Conservation (phyloP, 1,140 invertebrate genomes). For the Euura saliciscinereae region DNA sequence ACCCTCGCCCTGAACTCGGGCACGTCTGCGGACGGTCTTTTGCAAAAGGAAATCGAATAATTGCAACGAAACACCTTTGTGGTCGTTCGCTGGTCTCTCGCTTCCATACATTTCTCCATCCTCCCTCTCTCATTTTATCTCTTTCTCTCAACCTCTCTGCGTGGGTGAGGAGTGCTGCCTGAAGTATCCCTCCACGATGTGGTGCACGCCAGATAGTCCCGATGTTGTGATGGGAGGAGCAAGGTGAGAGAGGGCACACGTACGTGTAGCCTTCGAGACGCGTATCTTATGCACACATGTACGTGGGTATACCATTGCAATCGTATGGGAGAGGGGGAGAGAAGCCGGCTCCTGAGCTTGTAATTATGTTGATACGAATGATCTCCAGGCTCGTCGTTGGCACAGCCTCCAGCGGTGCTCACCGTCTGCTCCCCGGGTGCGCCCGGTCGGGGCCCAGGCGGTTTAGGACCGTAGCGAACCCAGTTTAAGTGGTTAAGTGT, state of each 20-base stretch:
- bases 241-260: constrained; percentile 50
- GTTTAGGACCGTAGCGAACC: constrained; percentile 60
- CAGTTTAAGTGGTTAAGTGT: constrained; percentile 62
- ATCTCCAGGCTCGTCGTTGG: constrained; percentile 50
- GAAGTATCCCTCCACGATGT: background rate
- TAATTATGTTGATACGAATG: constrained; percentile 63
- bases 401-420: constrained; percentile 52
- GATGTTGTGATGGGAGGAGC: constrained; percentile 60
- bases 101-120: background rate
- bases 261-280: background rate
- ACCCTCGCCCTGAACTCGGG: constrained; percentile 42
- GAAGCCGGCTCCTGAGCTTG: constrained; percentile 60
- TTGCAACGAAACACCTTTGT: background rate
- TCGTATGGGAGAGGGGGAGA: too few relatives aligned
- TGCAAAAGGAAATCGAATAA: constrained; percentile 9
- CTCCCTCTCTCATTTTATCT: background rate
- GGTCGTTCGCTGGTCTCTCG: background rate
- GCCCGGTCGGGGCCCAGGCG: constrained; percentile 26
- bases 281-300: too few relatives aligned
- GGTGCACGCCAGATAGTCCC: constrained; percentile 21
- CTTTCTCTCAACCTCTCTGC: background rate
- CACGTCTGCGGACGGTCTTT: constrained; percentile 17
- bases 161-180: background rate
- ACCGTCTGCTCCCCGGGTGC: constrained; percentile 39
- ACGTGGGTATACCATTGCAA: too few relatives aligned